Evolutionary conservation across 2,888 invertebrate species (phyloP), one percentile per base, ranked within the genome.

Genomic region (Drosophila cognata): DNA sequence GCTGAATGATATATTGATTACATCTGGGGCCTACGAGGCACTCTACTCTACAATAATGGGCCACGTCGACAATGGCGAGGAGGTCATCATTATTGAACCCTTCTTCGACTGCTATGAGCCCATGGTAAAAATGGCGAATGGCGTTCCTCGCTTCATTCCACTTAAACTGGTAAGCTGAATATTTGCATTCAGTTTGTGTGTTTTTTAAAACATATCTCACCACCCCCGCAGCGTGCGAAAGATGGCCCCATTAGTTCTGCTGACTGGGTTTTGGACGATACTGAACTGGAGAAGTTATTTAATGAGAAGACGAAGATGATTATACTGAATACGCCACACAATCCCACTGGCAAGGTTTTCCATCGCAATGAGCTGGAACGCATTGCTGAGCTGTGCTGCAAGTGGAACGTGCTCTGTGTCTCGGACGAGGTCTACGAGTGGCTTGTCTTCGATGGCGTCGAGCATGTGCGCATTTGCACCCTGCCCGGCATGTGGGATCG

Each of bases 361-460:
- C 83, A 88, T 69, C 81, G 83, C 2, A 93, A 95, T 2, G 98
- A 98, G 92, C 91, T 98, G 77, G 94, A 95, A 82, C 91, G 95
- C 76, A 97, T 99, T 80, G 98, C 98, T 0, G 94, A 96, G 79
- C 94, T 99, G 67, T 99, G 99, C 92, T 97, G 96, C 91, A 97
- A 99, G 91, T 96, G 98, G 95, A 96, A 99, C 92, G 96, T 97
- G 5, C 94, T 99, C 11, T 98, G 98, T 67, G 93, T 99, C 28
- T 96, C 98, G 1, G 99, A 99, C 93, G 99, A 99, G 93, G 99
- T 99, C 0, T 99, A 99, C 86, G 99, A 99, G 93, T 99, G 99
- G 98, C 95, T 99, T 92, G 97, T 97, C 16, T 99, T 96, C 89
- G 95, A 96, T 89, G 96, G 96, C 0, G 94, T 95, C 35, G 94